A percentile compares a stretch with the other conserved stretches of the same genome.
These are phyloP conservation scores for Anhinga anhinga DNA, from an alignment of 2,113 vertebrate species.

Conservation along the genomic window DNA sequence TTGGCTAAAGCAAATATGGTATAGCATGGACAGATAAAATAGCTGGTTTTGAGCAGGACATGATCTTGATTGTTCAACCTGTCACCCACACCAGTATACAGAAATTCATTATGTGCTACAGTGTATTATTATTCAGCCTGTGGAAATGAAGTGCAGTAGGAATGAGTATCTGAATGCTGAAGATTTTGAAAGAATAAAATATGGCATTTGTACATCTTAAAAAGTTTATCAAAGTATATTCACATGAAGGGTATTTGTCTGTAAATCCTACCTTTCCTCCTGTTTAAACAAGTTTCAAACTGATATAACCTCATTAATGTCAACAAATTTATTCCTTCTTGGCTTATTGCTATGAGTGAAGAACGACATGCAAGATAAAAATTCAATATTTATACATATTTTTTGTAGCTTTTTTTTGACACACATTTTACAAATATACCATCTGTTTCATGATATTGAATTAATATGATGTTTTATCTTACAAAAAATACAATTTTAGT, in stretches of 20 bases:
- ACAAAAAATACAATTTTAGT: background rate
- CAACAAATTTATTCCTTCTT: background rate
- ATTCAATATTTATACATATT: background rate
- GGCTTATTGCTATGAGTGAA: background rate
- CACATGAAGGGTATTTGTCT: background rate
- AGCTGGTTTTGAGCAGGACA: background rate
- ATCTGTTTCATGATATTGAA: background rate
- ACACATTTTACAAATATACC: background rate
- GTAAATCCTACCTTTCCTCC: background rate
- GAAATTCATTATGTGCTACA: background rate
- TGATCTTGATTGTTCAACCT: background rate
- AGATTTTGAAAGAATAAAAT: background rate
- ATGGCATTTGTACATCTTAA: background rate
- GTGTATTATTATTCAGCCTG: background rate
- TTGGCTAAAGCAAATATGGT: background rate
- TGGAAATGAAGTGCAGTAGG: background rate
- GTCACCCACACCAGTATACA: background rate
- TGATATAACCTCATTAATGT: background rate
- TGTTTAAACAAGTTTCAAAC: background rate
- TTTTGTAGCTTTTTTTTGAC: background rate
- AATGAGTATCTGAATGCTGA: background rate
- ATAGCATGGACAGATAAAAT: background rate
- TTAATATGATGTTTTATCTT: background rate
- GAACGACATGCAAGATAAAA: background rate
- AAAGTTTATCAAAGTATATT: background rate